phyloP scores from a whole-genome alignment of 2,888 invertebrate species.

The Philopedon plagiatum region DNA sequence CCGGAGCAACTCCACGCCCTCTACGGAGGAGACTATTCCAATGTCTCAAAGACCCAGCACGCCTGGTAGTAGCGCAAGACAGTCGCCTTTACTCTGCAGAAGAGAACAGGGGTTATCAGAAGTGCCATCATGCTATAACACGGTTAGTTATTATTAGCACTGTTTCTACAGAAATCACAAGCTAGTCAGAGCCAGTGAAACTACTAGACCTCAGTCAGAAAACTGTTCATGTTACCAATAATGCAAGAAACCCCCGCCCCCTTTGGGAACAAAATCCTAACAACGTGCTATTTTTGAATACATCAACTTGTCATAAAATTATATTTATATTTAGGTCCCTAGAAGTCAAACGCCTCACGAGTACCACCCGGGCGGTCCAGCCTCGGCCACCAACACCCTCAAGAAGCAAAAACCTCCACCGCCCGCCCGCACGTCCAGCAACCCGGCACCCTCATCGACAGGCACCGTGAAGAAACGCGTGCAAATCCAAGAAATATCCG shows the following conservation, averaged over 20 bases:
- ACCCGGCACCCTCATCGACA: constrained; percentile 60
- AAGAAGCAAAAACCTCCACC: constrained; percentile 65
- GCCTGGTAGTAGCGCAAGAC: constrained; percentile 66
- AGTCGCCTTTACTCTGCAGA: constrained; percentile 62
- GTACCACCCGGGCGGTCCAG: constrained; percentile 43
- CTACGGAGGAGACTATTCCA: constrained; percentile 67
- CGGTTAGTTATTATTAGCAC: constrained; percentile 58
- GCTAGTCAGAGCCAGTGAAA: no score
- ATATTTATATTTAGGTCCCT: constrained; percentile 53
- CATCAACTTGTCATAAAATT: neutral
- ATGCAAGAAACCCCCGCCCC: no score
- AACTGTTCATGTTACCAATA: no score
- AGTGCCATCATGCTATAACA: constrained; percentile 71
- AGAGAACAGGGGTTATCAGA: constrained; percentile 62
- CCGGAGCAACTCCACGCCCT: constrained; percentile 63
- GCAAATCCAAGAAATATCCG: constrained; percentile 86
- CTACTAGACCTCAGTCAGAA: no score
- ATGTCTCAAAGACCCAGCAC: constrained; percentile 68
- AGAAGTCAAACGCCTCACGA: constrained; percentile 64
- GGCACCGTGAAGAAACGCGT: constrained; percentile 82
- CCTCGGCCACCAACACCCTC: constrained; percentile 49
- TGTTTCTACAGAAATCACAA: no score
- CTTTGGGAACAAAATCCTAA: no score
- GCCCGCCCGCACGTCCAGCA: constrained; percentile 66
- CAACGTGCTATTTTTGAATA: no score